A percentile compares a stretch with the other conserved stretches of the same genome.
phyloP scores from a whole-genome alignment of 2,797 vertebrate species.

The Sebastes kiyomatsui region DNA sequence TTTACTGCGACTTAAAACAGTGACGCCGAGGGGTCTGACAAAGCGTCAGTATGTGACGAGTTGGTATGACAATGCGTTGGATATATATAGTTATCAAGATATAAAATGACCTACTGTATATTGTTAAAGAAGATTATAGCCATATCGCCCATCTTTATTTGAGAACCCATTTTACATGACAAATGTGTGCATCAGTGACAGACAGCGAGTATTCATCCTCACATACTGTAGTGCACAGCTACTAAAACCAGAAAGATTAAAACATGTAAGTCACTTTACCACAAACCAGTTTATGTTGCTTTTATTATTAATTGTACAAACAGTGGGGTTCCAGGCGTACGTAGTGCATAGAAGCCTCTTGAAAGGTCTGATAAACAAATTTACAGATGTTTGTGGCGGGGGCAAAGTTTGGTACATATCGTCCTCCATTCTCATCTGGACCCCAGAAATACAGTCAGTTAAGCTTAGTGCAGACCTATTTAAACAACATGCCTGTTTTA shows the following conservation, averaged over 20 bases:
- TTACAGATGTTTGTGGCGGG: neutral
- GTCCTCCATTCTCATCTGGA: neutral
- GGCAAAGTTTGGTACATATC: slow-evolving; percentile 12
- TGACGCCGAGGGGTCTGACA: too few species aligned
- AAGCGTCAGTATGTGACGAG: too few species aligned
- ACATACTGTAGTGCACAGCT: neutral
- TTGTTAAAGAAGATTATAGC: too few species aligned
- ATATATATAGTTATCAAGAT: too few species aligned
- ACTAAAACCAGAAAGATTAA: neutral
- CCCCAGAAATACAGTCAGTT: slow-evolving; percentile 18
- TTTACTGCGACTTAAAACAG: too few species aligned
- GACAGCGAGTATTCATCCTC: neutral
- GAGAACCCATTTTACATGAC: neutral
- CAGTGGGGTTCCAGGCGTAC: slow-evolving; percentile 40
- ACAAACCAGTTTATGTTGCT: slow-evolving; percentile 21
- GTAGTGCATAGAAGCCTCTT: slow-evolving; percentile 52
- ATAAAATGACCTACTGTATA: too few species aligned
- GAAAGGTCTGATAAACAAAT: slow-evolving; percentile 9
- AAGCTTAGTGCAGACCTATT: slow-evolving; percentile 36
- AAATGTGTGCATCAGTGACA: neutral
- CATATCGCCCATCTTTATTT: neutral
- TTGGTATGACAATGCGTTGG: too few species aligned
- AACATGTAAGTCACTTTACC: neutral
- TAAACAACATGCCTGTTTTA: slow-evolving; percentile 16
- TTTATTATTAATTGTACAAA: slow-evolving; percentile 66